A percentile compares a stretch with the other conserved stretches of the same genome.
Evolutionary conservation across 92 coral and sea anemone species (phyloP).

Genomic region (Montipora capitata): DNA sequence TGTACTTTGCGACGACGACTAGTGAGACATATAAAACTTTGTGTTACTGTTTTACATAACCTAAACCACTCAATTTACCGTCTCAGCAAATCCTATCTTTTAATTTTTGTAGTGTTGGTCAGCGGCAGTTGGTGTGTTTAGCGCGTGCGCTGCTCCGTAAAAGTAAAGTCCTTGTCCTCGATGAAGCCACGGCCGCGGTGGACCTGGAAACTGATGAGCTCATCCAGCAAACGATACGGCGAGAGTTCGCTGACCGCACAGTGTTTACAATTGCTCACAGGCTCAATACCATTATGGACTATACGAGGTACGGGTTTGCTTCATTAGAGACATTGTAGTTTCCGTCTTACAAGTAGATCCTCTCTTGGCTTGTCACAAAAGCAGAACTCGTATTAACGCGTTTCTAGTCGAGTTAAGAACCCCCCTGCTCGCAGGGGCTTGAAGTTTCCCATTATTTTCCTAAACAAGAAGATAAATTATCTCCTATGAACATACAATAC

Average conservation of each 20-base stretch:
- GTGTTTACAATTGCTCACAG: slow-evolving; percentile 95
- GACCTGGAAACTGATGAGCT: slow-evolving; percentile 96
- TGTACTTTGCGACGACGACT: too few relatives aligned
- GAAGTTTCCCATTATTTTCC: too few relatives aligned
- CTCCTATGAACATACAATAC: too few relatives aligned
- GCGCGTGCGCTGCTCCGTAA: slow-evolving; percentile 95
- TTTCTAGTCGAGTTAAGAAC: too few relatives aligned
- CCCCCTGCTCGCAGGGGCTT: too few relatives aligned
- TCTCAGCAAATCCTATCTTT: slow-evolving; percentile 59
- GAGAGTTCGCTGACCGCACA: slow-evolving; percentile 93
- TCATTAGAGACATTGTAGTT: not conserved
- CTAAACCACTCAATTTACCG: too few relatives aligned
- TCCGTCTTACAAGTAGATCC: too few relatives aligned
- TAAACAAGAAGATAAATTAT: too few relatives aligned
- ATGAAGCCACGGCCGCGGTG: slow-evolving; percentile 97
- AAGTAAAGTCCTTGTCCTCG: slow-evolving; percentile 88
- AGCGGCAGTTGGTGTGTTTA: slow-evolving; percentile 96
- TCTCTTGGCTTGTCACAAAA: too few relatives aligned
- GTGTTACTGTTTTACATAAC: too few relatives aligned
- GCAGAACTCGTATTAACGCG: too few relatives aligned
- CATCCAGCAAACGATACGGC: slow-evolving; percentile 91
- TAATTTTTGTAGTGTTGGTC: slow-evolving; percentile 90
- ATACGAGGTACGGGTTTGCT: slow-evolving; percentile 69
- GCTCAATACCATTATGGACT: slow-evolving; percentile 93
- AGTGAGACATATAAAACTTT: too few relatives aligned